Percentiles rank a stretch among this genome's conserved stretches.
Conservation (phyloP, 2,797 vertebrate genomes). For the Peromyscus nudipes region DNA sequence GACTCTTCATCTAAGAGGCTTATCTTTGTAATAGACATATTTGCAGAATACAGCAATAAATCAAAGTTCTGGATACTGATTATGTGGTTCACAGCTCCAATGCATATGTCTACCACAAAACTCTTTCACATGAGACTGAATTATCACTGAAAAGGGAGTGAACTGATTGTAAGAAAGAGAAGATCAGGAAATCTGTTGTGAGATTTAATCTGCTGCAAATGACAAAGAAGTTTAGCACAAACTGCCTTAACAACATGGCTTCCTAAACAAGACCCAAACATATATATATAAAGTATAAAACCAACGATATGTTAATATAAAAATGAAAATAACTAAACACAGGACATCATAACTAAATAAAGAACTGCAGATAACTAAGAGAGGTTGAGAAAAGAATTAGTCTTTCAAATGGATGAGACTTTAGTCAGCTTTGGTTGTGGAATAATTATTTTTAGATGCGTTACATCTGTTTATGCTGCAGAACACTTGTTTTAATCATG, state of each 20-base stretch:
- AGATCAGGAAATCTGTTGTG: not conserved
- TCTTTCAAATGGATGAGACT: not conserved
- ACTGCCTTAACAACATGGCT: not conserved
- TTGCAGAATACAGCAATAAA: too few relatives aligned
- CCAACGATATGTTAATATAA: not conserved
- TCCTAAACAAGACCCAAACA: not conserved
- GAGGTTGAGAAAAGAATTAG: not conserved
- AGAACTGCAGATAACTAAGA: not conserved
- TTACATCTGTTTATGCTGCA: too few relatives aligned
- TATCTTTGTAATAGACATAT: not conserved
- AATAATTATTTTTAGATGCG: too few relatives aligned
- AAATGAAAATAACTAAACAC: not conserved
- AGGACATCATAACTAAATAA: not conserved
- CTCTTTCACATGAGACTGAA: not conserved
- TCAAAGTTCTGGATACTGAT: not conserved
- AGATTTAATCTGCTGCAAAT: not conserved
- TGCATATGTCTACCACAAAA: not conserved
- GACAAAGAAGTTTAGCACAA: not conserved
- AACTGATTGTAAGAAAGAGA: not conserved
- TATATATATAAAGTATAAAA: not conserved
- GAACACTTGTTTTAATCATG: too few relatives aligned
- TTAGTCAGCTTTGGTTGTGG: not conserved
- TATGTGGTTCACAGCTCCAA: not conserved
- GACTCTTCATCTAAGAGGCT: not conserved
- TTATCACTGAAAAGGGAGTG: not conserved